Base-by-base conservation (phyloP, 2,113 vertebrate genomes). In the Pleuronectes platessa region DNA sequence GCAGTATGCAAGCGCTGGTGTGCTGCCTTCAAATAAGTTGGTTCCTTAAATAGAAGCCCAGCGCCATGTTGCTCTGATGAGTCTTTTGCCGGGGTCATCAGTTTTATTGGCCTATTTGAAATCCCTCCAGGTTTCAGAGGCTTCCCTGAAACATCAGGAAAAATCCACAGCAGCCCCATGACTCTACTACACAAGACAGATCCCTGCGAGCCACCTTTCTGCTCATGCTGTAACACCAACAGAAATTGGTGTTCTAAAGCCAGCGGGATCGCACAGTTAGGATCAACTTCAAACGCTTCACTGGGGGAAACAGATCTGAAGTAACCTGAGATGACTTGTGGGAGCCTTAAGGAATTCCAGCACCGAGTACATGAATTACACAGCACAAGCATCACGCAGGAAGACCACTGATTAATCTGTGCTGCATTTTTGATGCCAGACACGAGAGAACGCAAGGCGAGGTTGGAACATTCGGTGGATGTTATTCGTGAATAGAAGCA, bases 61-160 rank as follows among this genome's bases (percentile, higher is more conserved):
- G 65, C 31, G 14, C 13, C n/a, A 4, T 13, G 17, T 68, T 61
- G 20, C 20, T 53, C 37, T 60, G 27, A 78, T 63, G 37, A 61
- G 56, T 51, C 58, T 45, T 54, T 75, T 37, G 24, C 45, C 15
- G 11, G 20, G 35, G 47, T 71, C 61, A 61, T 77, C 61, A 26
- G 51, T 74, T 81, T 68, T 75, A 51, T 61, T 71, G 69, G 42
- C 68, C 42, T 47, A 51, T 76, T 68, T 81, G 66, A 86, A 76
- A 84, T 70, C 70, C 40, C 21, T 76, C 74, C 80, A 63, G 59
- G 20, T 72, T 54, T 64, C 62, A 7, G 5, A 73, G 69, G 61
- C 37, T 69, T 54, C 47, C 47, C 26, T 49, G 26, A 20, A 68
- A 63, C 59, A 26, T 26, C 49, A 65, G 24, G 51, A 70, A 86